These are phyloP conservation scores for Holothuria leucospilota DNA, from an alignment of 53 echinoderm and acorn worm species.

Conservation along the genomic window DNA sequence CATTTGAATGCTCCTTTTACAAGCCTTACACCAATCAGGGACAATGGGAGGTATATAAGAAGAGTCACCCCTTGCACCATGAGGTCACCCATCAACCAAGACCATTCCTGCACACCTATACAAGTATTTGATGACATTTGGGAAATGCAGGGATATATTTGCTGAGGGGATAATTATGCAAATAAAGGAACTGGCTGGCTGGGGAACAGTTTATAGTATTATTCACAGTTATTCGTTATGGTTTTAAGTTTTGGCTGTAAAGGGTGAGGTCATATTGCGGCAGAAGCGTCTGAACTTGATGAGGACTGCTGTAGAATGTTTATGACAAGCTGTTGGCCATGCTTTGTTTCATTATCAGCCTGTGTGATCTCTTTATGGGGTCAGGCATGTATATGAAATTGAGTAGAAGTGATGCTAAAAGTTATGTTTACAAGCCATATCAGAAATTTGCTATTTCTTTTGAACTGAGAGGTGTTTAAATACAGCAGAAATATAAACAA, in stretches of 20 bases:
- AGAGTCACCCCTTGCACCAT: slow-evolving; percentile 43
- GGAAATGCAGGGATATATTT: slow-evolving; percentile 44
- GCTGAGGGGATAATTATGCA: slow-evolving; percentile 57
- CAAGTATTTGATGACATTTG: slow-evolving; percentile 42
- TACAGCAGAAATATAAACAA: slow-evolving; percentile 27
- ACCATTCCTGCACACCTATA: slow-evolving; percentile 40
- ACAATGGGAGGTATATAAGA: slow-evolving; percentile 37
- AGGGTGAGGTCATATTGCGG: slow-evolving; percentile 23
- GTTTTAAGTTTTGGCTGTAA: slow-evolving; percentile 8
- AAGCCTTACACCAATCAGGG: slow-evolving; percentile 37
- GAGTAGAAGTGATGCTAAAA: slow-evolving; percentile 31
- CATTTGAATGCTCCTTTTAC: slow-evolving; percentile 36
- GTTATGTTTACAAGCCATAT: slow-evolving; percentile 44
- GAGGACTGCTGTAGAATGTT: slow-evolving; percentile 29
- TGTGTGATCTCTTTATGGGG: slow-evolving; percentile 41
- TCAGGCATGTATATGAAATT: slow-evolving; percentile 39
- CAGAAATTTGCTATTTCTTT: slow-evolving; percentile 32
- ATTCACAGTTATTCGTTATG: slow-evolving; percentile 46
- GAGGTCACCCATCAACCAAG: slow-evolving; percentile 34
- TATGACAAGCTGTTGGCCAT: slow-evolving; percentile 38
- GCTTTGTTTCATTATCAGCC: slow-evolving; percentile 26
- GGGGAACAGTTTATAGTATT: slow-evolving; percentile 43
- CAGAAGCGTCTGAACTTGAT: slow-evolving; percentile 24
- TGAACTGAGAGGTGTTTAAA: slow-evolving; percentile 38
- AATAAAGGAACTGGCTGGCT: slow-evolving; percentile 43